A percentile compares a stretch with the other conserved stretches of the same genome.
Evolutionary conservation across 2,113 vertebrate species (phyloP).

Genomic region (Orientallactaga bullata): DNA sequence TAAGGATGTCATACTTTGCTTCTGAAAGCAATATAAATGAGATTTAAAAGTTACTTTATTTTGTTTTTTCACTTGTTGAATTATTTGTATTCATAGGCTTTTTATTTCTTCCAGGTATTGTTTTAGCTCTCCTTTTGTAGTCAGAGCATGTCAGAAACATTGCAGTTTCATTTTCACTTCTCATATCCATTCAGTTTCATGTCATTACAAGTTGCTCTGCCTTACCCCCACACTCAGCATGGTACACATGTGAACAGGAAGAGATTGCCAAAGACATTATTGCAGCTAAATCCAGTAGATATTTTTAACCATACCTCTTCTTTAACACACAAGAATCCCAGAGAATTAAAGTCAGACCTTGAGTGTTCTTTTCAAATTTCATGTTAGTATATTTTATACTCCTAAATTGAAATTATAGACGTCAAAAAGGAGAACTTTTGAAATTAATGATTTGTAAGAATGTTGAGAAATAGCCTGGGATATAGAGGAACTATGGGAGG

Average conservation of each 20-base stretch:
- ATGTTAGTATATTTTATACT: not conserved
- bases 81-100: not conserved
- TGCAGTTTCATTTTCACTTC: not conserved
- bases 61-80: not conserved
- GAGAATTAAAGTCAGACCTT: not conserved
- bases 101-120: not conserved
- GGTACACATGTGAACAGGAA: not conserved
- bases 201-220: not conserved
- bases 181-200: not conserved
- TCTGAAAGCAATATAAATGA: not conserved
- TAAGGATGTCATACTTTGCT: not conserved
- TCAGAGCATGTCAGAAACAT: not conserved
- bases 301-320: not conserved
- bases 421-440: not conserved
- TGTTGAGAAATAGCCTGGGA: not conserved
- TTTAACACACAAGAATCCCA: not conserved
- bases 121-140: not conserved
- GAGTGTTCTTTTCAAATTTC: not conserved
- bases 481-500: not conserved
- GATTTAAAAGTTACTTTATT: not conserved
- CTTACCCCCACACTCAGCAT: fast-evolving
- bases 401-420: not conserved
- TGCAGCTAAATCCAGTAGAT: not conserved
- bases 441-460: not conserved
- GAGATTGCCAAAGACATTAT: not conserved